Base-by-base conservation (phyloP, 2,113 vertebrate species). In the Stegastes partitus region DNA sequence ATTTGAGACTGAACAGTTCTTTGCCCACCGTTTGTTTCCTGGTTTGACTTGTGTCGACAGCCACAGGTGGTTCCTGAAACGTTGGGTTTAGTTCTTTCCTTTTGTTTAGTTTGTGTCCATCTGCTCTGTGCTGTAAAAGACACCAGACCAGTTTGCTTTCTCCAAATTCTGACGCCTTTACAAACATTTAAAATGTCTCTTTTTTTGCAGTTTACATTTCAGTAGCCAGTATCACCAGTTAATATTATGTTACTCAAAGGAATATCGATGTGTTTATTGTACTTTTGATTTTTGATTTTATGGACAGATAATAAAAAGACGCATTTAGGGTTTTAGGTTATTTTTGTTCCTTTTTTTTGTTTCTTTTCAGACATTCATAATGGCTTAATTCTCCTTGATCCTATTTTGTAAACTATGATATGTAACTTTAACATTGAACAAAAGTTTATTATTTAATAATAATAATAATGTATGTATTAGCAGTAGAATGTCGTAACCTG, bases 331-430 rank as follows among this genome's bases (percentile, higher is more conserved):
- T 87, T 83, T 94, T 93, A 90, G 82, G 74, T 90, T 85, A 61
- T 85, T 80, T 86, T 82, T 83, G 79, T 77, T 82, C n/a, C n/a
- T n/a, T n/a, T n/a, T n/a, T n/a, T 74, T 85, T 74, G 75, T 91
- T 77, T 78, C 77, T 87, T 91, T 76, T 74, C 85, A 92, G 85
- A 88, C 91, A 89, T 93, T 92, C 90, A 93, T 94, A 94, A 93
- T 84, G 91, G 91, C 92, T 94, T 94, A 95, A 92, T 95, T 94
- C 92, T 93, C 93, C 87, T 92, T 89, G 91, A 94, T 93, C 90
- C 93, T 95, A 95, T 95, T 95, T 95, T 95, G 95, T 95, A 95
- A 95, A 95, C 94, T 94, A 95, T 92, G 90, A 94, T 94, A 95
- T 94, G 94, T 95, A 95, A 94, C 94, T 95, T 95, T 95, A 95